These are phyloP conservation scores for Fringilla coelebs DNA, from an alignment of 2,797 vertebrate genomes.

Conservation along the genomic window DNA sequence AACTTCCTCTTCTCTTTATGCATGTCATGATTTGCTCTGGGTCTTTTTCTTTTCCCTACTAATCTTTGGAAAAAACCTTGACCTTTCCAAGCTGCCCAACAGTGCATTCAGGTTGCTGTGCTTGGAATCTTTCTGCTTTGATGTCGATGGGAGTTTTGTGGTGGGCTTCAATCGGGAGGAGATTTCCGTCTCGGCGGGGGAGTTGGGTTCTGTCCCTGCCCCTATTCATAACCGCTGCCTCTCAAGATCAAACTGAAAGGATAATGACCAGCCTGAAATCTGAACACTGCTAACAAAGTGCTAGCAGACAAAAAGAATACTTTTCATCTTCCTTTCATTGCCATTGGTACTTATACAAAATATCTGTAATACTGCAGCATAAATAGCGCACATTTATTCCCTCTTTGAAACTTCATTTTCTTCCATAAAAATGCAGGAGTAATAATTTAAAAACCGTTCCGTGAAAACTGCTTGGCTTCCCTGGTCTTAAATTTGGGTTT, in stretches of 20 bases:
- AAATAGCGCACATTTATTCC: not conserved
- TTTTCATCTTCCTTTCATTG: not conserved
- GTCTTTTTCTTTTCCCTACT: not conserved
- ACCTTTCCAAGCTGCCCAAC: not conserved
- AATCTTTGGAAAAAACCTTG: not conserved
- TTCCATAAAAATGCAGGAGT: not conserved
- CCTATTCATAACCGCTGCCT: not conserved
- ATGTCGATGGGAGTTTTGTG: slow-evolving; percentile 6
- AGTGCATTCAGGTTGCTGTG: not conserved
- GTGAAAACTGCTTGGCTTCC: not conserved
- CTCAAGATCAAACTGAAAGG: not conserved
- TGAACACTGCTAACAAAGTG: not conserved
- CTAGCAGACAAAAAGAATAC: not conserved
- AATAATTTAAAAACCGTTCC: not conserved
- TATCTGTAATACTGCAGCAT: not conserved
- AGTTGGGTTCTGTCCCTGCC: not conserved
- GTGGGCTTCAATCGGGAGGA: not conserved
- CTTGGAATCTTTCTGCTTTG: slow-evolving; percentile 14
- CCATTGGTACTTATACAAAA: not conserved
- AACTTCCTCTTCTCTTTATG: not conserved
- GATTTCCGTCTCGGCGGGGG: not conserved
- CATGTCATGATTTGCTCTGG: not conserved
- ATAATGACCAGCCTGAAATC: slow-evolving; percentile 22
- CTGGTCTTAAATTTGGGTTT: not conserved
- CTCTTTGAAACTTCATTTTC: not conserved